phyloP scores from a whole-genome alignment of 2,797 vertebrate genomes.

The Eurystomus glaucurus region DNA sequence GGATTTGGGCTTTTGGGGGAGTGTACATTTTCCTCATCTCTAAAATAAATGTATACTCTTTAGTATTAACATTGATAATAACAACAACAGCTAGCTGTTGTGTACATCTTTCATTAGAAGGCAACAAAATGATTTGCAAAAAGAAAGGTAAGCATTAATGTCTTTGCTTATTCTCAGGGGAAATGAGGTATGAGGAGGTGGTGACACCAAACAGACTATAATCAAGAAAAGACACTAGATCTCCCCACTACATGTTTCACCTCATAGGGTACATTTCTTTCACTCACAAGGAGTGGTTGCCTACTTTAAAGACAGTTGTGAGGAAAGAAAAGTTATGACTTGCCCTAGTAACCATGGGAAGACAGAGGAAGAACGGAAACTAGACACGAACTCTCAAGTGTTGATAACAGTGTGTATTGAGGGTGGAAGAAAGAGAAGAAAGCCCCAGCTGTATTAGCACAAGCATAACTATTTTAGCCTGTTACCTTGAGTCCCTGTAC shows the following conservation, averaged over 20 bases:
- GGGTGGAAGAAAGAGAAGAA: not conserved
- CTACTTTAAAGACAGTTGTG: not conserved
- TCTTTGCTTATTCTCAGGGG: not conserved
- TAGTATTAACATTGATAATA: not conserved
- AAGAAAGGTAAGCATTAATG: not conserved
- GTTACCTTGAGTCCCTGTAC: not conserved
- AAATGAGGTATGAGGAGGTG: not conserved
- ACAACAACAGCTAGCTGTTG: rapidly evolving
- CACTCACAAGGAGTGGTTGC: not conserved
- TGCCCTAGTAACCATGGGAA: not conserved
- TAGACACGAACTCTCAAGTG: not conserved
- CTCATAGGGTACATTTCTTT: not conserved
- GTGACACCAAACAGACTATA: not conserved
- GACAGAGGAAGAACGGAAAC: not conserved
- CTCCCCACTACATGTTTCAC: not conserved
- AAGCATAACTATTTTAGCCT: not conserved
- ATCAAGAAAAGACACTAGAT: not conserved
- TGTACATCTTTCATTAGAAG: not conserved
- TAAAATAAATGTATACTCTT: not conserved
- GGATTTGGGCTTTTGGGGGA: rapidly evolving
- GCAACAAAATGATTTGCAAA: not conserved
- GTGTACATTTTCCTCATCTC: not conserved
- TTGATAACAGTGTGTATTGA: not conserved
- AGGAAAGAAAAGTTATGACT: not conserved
- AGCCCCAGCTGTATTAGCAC: not conserved